Base-by-base conservation (phyloP, 2,113 vertebrate species). In the Ibidorhyncha struthersii region DNA sequence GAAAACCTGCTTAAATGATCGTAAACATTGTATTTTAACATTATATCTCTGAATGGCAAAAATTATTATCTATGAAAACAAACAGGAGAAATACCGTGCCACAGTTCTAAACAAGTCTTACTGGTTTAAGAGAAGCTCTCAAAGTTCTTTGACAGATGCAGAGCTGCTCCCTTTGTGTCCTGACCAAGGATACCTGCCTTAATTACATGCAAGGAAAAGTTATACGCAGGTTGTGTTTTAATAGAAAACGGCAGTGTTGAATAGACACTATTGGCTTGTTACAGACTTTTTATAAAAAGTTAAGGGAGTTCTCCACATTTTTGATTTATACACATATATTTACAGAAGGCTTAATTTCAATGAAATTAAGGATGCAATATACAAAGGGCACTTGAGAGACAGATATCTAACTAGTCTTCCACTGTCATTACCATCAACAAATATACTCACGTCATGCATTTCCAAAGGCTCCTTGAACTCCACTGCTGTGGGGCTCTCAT, bases 401-500 rank as follows among this genome's bases (percentile, higher is more conserved):
- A 58, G 55, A 30, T 32, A 63, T 40, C 82, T 27, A 91, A 43
- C 38, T 41, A 77, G 30, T 9, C 38, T 73, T 45, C 52, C 45
- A 74, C 38, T 91, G 40, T 9, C 32, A 45, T 52, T 89, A 78
- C 45, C 40, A 45, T 30, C 65, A 96, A 90, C 71, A 95, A 82
- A 59, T 21, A 82, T 50, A 96, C 98, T 98, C 96, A 98, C 98
- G 82, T 90, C 82, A 45, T 17, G 47, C 77, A 77, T 74, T 87
- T 96, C 94, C 81, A 86, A 47, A 91, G 66, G 53, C 72, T 95
- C 84, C 30, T 94, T 88, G 55, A 94, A 85, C 65, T 93, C 50
- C 66, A 30, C 93, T 91, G 50, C 36, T 12, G 27, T 43, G 41
- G 29, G 53, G 30, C 65, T 66, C 61, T 91, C 90, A 95, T 89